phyloP scores from a whole-genome alignment of 2,888 invertebrate species.

The Cataglyphis altisquamis region DNA sequence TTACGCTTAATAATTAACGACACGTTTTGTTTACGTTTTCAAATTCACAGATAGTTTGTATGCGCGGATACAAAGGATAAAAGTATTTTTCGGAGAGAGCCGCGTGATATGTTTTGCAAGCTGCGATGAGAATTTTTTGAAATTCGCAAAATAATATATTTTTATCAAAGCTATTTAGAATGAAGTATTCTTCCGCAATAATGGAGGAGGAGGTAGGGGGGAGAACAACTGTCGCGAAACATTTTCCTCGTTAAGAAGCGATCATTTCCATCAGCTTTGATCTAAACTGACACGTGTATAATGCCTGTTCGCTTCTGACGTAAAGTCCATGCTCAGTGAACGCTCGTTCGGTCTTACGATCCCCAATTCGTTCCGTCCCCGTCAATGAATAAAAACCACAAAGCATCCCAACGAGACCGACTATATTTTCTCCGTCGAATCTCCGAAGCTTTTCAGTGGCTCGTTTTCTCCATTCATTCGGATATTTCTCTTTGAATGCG shows the following conservation, averaged over 20 bases:
- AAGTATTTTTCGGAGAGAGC: neutral
- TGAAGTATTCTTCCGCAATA: neutral
- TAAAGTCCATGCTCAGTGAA: conserved; percentile 55
- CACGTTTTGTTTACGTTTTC: neutral
- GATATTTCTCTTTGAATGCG: neutral
- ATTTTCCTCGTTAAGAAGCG: conserved; percentile 42
- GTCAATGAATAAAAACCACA: conserved; percentile 74
- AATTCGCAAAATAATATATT: neutral
- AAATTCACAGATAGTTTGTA: neutral
- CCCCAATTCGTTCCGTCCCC: conserved; percentile 61
- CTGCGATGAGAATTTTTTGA: neutral
- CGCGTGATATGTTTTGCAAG: neutral
- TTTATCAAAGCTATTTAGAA: conserved; percentile 6
- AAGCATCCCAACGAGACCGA: conserved; percentile 68
- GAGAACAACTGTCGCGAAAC: neutral
- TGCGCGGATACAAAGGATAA: neutral
- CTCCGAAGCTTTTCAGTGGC: conserved; percentile 64
- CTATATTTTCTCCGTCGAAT: conserved; percentile 67
- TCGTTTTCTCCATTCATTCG: conserved; percentile 68
- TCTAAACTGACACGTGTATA: conserved; percentile 62
- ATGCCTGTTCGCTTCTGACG: conserved; percentile 52
- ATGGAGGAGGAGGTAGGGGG: neutral
- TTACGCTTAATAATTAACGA: conserved; percentile 17
- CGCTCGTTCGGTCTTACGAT: conserved; percentile 51
- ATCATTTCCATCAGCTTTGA: conserved; percentile 60